These are phyloP conservation scores for Drosophila sp. DNA, from an alignment of 1,140 invertebrate species.

Conservation along the genomic window DNA sequence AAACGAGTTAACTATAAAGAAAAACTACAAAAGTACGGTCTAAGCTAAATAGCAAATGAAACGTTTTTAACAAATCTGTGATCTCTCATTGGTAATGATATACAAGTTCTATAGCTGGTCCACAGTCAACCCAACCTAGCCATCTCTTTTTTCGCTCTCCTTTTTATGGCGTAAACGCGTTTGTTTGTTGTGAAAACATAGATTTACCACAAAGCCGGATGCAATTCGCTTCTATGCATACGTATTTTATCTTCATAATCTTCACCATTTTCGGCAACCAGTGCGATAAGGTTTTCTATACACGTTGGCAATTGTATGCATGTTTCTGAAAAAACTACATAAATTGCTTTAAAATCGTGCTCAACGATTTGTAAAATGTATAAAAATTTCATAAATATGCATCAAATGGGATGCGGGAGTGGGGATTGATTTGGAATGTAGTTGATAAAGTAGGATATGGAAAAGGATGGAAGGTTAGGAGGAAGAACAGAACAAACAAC, in stretches of 20 bases:
- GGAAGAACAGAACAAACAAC: conserved; percentile 54
- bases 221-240: conserved; percentile 81
- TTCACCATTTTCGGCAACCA: conserved; percentile 83
- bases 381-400: conserved; percentile 49
- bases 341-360: conserved; percentile 83
- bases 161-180: conserved; percentile 2
- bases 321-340: conserved; percentile 83
- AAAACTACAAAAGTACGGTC: background rate
- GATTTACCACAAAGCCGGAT: conserved; percentile 83
- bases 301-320: conserved; percentile 83
- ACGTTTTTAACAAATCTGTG: background rate
- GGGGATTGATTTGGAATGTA: background rate
- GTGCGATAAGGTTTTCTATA: conserved; percentile 82
- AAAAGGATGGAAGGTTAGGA: conserved; percentile 24
- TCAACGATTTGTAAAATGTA: conserved; percentile 66
- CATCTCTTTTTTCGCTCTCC: conserved; percentile 1
- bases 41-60: conserved; percentile 2
- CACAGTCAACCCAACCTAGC: background rate
- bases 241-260: conserved; percentile 83
- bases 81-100: background rate
- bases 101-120: background rate
- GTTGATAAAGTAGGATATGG: conserved; percentile 1
- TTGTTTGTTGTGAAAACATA: conserved; percentile 34
- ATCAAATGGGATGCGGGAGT: conserved; percentile 19
- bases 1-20: background rate